Conservation (phyloP, 1,140 invertebrate species). For the Lamellibrachia luymesi region DNA sequence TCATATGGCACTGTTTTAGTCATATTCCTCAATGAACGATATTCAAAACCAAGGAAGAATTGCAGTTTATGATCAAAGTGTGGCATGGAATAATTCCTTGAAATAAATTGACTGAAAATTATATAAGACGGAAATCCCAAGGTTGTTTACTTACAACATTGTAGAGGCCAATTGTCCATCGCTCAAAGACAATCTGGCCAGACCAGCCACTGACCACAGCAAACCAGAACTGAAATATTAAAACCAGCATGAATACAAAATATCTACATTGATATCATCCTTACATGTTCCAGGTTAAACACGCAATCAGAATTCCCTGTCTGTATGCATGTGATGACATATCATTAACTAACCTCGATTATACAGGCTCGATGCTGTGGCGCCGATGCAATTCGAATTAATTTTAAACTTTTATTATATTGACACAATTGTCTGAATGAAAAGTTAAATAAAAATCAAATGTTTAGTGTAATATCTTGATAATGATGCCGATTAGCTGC, state of each 20-base stretch:
- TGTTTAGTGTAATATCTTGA: no score
- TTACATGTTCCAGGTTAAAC: not conserved
- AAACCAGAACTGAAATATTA: conserved; percentile 78
- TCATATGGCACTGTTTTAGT: not conserved
- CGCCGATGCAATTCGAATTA: no score
- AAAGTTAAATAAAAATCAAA: no score
- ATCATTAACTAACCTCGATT: no score
- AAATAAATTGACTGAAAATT: not conserved
- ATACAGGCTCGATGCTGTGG: no score
- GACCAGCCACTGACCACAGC: conserved; percentile 97
- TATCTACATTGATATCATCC: not conserved
- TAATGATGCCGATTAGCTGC: no score
- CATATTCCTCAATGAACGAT: not conserved
- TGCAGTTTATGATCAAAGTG: not conserved
- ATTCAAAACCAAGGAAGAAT: no score
- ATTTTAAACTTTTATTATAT: no score
- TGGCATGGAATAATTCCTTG: not conserved
- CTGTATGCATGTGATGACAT: no score
- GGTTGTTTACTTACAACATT: conserved; percentile 73
- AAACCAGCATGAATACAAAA: not conserved
- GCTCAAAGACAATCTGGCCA: conserved; percentile 96
- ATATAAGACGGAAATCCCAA: not conserved
- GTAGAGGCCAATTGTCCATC: conserved; percentile 97
- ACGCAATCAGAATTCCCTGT: not conserved
- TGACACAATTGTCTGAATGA: no score